A percentile compares a stretch with the other conserved stretches of the same genome.
Conservation (phyloP, 2,113 vertebrate genomes). For the Callocephalon fimbriatum region DNA sequence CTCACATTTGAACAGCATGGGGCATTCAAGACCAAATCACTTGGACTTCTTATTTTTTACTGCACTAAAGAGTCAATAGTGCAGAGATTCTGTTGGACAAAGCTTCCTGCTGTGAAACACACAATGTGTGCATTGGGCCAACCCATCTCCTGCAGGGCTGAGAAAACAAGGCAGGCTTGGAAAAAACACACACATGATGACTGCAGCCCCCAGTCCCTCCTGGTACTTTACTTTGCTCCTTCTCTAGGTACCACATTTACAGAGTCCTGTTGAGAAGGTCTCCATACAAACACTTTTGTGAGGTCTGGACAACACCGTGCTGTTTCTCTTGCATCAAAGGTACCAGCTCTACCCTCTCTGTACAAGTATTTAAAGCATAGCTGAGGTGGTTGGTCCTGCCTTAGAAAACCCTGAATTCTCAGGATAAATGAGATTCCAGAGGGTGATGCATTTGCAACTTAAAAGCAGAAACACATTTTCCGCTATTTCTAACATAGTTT, state of each 20-base stretch:
- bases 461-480: not conserved
- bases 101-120: constrained; percentile 59
- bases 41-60: not conserved
- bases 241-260: not conserved
- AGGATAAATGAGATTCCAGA: not conserved
- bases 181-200: not conserved
- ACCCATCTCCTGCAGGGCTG: constrained; percentile 28
- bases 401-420: not conserved
- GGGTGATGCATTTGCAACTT: not conserved
- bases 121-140: constrained; percentile 59
- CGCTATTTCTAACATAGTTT: not conserved
- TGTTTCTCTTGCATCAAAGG: not conserved
- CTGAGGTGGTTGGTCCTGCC: not conserved
- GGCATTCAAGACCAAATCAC: constrained; percentile 31
- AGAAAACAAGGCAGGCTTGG: constrained; percentile 47
- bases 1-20: constrained; percentile 40
- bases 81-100: constrained; percentile 53
- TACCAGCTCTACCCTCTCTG: not conserved
- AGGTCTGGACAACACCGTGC: not conserved
- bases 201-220: not conserved
- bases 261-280: not conserved
- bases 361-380: not conserved
- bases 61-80: not conserved
- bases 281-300: not conserved
- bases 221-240: not conserved